A percentile compares a stretch with the other conserved stretches of the same genome.
These are phyloP conservation scores for Xylota segnis DNA, from an alignment of 2,888 invertebrate genomes.

Conservation along the genomic window DNA sequence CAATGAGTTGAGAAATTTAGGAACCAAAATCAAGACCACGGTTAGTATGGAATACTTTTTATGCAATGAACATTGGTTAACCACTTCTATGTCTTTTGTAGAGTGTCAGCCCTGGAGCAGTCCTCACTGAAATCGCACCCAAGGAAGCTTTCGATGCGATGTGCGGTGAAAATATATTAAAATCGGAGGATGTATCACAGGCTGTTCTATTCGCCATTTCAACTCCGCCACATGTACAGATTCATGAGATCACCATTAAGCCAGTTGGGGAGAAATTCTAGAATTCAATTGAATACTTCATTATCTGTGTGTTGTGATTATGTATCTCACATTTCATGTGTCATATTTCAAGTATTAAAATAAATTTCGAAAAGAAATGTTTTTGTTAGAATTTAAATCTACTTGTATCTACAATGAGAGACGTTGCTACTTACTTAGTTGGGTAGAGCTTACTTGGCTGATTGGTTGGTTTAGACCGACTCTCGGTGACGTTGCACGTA, in stretches of 20 bases:
- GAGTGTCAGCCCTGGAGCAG: conserved; percentile 83
- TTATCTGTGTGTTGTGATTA: no score
- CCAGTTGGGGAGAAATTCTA: conserved; percentile 27
- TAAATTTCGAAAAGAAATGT: no score
- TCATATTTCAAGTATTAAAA: no score
- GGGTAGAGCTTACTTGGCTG: no score
- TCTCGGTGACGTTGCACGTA: no score
- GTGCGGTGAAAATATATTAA: no score
- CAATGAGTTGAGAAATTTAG: conserved; percentile 81
- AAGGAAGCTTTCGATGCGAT: conserved; percentile 52
- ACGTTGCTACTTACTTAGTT: no score
- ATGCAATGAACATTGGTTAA: neutral
- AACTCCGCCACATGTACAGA: conserved; percentile 68
- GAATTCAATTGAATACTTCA: no score
- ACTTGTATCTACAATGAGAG: no score
- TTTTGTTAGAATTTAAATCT: no score
- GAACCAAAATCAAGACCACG: conserved; percentile 82
- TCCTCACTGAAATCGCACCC: conserved; percentile 83
- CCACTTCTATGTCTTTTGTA: neutral
- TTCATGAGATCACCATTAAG: conserved; percentile 58
- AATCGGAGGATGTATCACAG: conserved; percentile 65
- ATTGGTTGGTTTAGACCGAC: no score
- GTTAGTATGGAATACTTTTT: conserved; percentile 78
- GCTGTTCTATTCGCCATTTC: conserved; percentile 64
- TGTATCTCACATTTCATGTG: no score